phyloP scores from a whole-genome alignment of 1,140 invertebrate genomes.

The Zaprionus ghesquierei region DNA sequence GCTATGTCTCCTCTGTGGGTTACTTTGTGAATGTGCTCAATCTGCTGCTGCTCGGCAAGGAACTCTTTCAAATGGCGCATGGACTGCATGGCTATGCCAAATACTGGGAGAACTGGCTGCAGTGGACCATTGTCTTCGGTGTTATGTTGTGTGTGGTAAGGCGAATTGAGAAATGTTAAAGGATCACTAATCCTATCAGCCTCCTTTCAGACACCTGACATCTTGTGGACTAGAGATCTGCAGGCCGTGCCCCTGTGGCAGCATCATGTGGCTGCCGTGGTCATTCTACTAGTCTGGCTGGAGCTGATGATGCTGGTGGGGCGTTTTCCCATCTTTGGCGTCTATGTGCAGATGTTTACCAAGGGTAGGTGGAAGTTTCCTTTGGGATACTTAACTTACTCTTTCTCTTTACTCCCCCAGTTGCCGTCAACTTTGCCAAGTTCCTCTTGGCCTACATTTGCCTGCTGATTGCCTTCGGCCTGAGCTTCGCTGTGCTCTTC shows the following conservation, averaged over 20 bases:
- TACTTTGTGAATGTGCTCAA: slow-evolving; percentile 86
- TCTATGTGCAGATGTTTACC: slow-evolving; percentile 94
- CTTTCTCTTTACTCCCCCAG: slow-evolving; percentile 75
- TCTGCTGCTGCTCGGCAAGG: slow-evolving; percentile 86
- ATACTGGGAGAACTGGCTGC: slow-evolving; percentile 93
- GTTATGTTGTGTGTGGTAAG: slow-evolving; percentile 86
- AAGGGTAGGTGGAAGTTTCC: slow-evolving; percentile 83
- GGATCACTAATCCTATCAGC: not conserved
- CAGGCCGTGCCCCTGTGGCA: slow-evolving; percentile 85
- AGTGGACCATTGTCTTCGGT: slow-evolving; percentile 89
- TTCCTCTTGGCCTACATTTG: slow-evolving; percentile 92
- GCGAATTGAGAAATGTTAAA: not conserved
- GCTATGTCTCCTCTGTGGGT: slow-evolving; percentile 84
- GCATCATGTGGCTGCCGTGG: slow-evolving; percentile 90
- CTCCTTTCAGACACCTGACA: slow-evolving; percentile 59
- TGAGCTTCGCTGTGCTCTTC: slow-evolving; percentile 91
- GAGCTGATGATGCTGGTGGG: slow-evolving; percentile 93
- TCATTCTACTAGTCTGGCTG: slow-evolving; percentile 90
- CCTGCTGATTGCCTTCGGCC: slow-evolving; percentile 89
- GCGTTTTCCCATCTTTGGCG: slow-evolving; percentile 91
- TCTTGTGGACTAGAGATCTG: slow-evolving; percentile 59
- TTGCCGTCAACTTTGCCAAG: slow-evolving; percentile 92
- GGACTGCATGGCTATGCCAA: slow-evolving; percentile 88
- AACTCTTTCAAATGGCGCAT: slow-evolving; percentile 89
- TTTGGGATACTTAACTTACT: slow-evolving; percentile 81